Base-by-base conservation (phyloP, 2,113 vertebrate genomes). In the Catharus minimus region DNA sequence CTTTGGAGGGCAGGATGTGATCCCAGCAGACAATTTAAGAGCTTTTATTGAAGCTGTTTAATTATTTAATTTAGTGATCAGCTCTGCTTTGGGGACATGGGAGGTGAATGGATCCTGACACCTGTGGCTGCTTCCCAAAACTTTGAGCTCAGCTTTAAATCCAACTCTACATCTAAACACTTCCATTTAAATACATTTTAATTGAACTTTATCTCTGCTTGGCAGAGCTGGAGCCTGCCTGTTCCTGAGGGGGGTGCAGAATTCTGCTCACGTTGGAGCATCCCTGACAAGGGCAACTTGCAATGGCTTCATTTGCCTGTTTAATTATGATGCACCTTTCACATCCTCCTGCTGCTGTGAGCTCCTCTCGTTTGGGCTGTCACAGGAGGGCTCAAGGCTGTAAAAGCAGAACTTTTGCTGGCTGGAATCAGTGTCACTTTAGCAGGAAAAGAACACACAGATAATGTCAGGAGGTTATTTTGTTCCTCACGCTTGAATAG, bases 381-480 rank as follows among this genome's bases (percentile, higher is more conserved):
- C 73, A 65, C 1, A 5, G 69, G 66, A 88, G 50, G 65, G 55
- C 66, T 92, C 26, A 28, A 52, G 89, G 90, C 88, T 55, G 74
- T 20, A 28, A 87, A 90, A 89, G 53, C 69, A 56, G 62, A 78
- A 56, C 49, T 88, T 94, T 43, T 39, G 47, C 87, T 90, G 84
- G 66, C 66, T 62, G 82, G 44, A 49, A 33, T 83, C 65, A 2
- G 0, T 72, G 44, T 15, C 81, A 38, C 47, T 92, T 75, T 3
- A 84, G 84, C 81, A 68, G 84, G 27, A 84, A 90, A 79, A 84
- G 58, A 82, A 76, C 26, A 94, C 92, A 82, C 65, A 90, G 91
- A 67, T 91, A 87, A 95, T 89, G 94, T 93, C 93, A 95, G 71
- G 26, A 72, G 94, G 89, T 95, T 93, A 87, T 88, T 90, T 93